Conservation (phyloP, 2,797 vertebrate genomes). For the Melopsittacus undulatus region DNA sequence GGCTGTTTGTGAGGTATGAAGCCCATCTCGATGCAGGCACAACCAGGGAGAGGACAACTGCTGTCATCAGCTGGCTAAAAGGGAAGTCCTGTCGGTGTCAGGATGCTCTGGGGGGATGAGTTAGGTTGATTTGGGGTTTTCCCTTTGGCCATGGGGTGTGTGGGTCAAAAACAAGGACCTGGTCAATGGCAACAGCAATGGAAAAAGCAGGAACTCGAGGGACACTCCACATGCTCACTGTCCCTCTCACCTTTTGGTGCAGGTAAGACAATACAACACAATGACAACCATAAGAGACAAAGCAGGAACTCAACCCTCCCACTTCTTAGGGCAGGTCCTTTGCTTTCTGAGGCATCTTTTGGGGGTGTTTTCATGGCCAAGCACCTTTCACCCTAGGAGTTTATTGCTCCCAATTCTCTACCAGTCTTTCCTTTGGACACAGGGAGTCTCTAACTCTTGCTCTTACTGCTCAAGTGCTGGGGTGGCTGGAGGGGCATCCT, state of each 20-base stretch:
- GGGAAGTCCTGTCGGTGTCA: accelerated
- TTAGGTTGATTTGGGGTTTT: not conserved
- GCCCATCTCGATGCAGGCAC: accelerated
- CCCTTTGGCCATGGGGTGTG: accelerated
- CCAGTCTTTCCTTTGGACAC: not conserved
- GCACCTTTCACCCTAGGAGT: not conserved
- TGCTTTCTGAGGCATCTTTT: not conserved
- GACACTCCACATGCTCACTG: accelerated
- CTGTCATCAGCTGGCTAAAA: not conserved
- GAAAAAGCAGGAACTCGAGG: accelerated
- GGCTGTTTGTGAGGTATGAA: not conserved
- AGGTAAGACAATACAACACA: too few relatives aligned
- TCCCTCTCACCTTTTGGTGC: too few relatives aligned
- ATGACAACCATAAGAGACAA: not conserved
- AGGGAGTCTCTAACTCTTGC: not conserved
- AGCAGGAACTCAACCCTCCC: accelerated
- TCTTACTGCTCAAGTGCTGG: not conserved
- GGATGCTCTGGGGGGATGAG: too few relatives aligned
- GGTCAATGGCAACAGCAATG: not conserved
- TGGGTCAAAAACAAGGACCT: not conserved
- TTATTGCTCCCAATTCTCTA: not conserved
- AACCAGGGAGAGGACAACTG: not conserved
- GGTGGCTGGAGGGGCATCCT: not conserved
- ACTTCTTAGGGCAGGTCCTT: not conserved
- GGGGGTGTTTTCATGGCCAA: not conserved